phyloP scores from a whole-genome alignment of 2,888 invertebrate species.

The Parthenolecanium corni region DNA sequence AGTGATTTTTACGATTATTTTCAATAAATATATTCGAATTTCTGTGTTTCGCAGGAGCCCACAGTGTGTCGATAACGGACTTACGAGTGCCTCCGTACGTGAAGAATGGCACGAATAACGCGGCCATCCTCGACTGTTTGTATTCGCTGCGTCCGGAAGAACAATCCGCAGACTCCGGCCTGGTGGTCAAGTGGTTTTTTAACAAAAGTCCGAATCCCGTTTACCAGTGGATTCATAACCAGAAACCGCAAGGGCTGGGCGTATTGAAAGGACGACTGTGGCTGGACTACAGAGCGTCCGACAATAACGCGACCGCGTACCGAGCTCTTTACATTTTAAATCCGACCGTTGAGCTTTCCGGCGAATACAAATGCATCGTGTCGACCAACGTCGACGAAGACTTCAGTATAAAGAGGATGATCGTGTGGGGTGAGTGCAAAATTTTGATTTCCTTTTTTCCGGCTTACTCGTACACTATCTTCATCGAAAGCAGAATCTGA shows the following conservation, averaged over 20 bases:
- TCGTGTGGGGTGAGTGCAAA: constrained; percentile 50
- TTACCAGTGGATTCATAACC: constrained; percentile 68
- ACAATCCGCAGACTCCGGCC: constrained; percentile 43
- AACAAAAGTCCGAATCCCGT: constrained; percentile 53
- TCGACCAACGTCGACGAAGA: constrained; percentile 58
- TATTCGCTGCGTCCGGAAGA: constrained; percentile 50
- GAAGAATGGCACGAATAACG: constrained; percentile 46
- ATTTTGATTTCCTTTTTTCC: neutral
- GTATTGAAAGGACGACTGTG: constrained; percentile 48
- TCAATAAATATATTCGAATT: too few relatives aligned
- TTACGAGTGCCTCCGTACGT: constrained; percentile 51
- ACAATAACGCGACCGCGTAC: constrained; percentile 55
- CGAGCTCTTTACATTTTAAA: constrained; percentile 56
- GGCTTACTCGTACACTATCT: too few relatives aligned
- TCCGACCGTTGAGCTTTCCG: constrained; percentile 57
- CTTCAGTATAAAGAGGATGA: constrained; percentile 50
- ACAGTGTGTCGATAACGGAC: constrained; percentile 47
- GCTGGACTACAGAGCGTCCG: constrained; percentile 51
- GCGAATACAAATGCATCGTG: constrained; percentile 61
- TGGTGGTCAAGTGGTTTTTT: constrained; percentile 67
- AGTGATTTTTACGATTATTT: neutral
- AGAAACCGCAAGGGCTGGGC: constrained; percentile 53
- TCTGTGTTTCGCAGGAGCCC: constrained; percentile 45
- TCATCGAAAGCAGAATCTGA: too few relatives aligned
- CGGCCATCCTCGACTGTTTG: constrained; percentile 58